Evolutionary conservation across 1,140 invertebrate species (phyloP).

Genomic region (Bicyclus anynana): DNA sequence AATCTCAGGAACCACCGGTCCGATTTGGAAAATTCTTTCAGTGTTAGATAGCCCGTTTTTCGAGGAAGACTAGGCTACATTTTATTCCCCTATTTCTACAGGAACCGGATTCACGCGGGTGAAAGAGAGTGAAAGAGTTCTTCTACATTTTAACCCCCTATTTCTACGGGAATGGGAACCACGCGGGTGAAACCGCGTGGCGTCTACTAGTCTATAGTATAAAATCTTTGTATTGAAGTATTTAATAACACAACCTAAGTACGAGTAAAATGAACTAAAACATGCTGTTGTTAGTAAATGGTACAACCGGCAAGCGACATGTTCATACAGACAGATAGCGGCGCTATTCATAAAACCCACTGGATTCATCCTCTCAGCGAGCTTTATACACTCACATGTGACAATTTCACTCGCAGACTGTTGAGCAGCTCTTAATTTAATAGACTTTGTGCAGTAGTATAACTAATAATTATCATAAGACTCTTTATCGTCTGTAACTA

Average conservation of each 20-base stretch:
- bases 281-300: slow-evolving; percentile 24
- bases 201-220: too few species aligned
- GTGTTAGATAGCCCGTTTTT: too few species aligned
- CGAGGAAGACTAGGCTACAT: too few species aligned
- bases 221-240: neutral
- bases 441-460: slow-evolving; percentile 5
- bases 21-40: too few species aligned
- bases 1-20: too few species aligned
- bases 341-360: slow-evolving; percentile 36
- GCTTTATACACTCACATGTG: slow-evolving; percentile 34
- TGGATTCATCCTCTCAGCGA: slow-evolving; percentile 37
- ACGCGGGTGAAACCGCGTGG: too few species aligned
- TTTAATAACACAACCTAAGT: slow-evolving; percentile 8
- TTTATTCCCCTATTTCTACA: too few species aligned
- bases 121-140: too few species aligned
- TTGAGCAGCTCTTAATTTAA: slow-evolving; percentile 17
- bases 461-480: slow-evolving; percentile 5
- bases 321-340: slow-evolving; percentile 37
- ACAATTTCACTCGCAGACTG: slow-evolving; percentile 32
- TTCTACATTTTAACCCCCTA: too few species aligned
- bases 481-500: too few species aligned
- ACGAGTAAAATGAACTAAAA: slow-evolving; percentile 10
- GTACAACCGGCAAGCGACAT: slow-evolving; percentile 25
- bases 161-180: too few species aligned
- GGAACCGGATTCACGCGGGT: too few species aligned